Conservation (phyloP, 2,113 vertebrate genomes). For the Pygoscelis antarcticus region DNA sequence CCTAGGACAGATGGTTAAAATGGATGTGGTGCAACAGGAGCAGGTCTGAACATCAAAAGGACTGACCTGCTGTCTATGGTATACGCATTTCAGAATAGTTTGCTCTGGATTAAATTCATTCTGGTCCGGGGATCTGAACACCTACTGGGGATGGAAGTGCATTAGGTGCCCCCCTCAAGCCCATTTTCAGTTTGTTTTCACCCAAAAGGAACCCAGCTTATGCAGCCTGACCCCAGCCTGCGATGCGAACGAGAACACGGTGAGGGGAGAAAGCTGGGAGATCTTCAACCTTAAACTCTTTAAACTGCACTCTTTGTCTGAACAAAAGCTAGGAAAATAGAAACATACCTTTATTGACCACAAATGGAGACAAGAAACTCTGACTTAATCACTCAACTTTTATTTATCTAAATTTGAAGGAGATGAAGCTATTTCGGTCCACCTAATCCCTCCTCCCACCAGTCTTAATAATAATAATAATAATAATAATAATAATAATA, state of each 20-base stretch:
- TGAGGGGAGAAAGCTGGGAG: background rate
- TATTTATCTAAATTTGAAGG: background rate
- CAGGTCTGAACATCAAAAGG: background rate
- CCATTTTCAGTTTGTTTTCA: background rate
- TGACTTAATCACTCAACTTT: background rate
- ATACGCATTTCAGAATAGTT: background rate
- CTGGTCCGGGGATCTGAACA: background rate
- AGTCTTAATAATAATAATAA: background rate
- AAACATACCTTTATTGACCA: background rate
- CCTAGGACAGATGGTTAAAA: background rate
- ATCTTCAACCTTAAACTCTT: background rate
- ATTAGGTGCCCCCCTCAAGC: background rate
- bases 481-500: too few species aligned
- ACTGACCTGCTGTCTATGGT: too few species aligned
- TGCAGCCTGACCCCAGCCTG: too few species aligned
- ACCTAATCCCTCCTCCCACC: background rate
- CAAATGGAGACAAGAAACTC: background rate
- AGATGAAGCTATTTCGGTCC: background rate
- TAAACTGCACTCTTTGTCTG: background rate
- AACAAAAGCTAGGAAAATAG: background rate
- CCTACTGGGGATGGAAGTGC: background rate
- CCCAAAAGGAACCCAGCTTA: background rate
- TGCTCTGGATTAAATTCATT: background rate
- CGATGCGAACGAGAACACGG: rapidly evolving
- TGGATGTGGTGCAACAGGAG: background rate